A percentile compares a stretch with the other conserved stretches of the same genome.
phyloP scores from a whole-genome alignment of 2,113 vertebrate species.

The rat (Rattus norvegicus) region DNA sequence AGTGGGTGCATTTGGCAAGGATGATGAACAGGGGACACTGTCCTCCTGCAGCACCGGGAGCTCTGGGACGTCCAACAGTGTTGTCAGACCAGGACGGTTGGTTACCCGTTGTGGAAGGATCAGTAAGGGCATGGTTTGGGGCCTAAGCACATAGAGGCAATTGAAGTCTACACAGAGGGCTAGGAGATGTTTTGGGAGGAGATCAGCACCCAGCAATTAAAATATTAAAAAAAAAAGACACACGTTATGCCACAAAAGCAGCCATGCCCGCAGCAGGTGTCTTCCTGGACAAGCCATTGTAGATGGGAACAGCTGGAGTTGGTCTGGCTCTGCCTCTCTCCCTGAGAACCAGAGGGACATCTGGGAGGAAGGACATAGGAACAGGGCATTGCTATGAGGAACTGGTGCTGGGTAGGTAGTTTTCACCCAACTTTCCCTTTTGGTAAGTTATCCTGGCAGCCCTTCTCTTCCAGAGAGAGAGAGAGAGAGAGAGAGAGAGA shows the following conservation, averaged over 20 bases:
- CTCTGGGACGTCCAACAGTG: neutral
- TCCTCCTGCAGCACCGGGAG: neutral
- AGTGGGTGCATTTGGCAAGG: neutral
- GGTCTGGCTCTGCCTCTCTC: neutral
- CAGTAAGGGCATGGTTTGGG: neutral
- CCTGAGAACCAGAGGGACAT: neutral
- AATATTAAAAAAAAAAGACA: neutral
- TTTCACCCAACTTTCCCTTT: neutral
- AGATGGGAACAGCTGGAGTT: neutral
- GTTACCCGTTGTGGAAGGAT: neutral
- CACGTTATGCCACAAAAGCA: neutral
- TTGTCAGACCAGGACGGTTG: neutral
- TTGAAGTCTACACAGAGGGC: neutral
- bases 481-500: too few relatives aligned
- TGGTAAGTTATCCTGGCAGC: neutral
- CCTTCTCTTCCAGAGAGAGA: neutral
- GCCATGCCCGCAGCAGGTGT: neutral
- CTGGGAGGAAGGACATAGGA: neutral
- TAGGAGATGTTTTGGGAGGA: slow-evolving; percentile 7
- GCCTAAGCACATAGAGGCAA: neutral
- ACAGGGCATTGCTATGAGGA: neutral
- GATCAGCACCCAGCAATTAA: neutral
- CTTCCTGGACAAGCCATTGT: neutral
- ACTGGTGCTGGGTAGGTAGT: neutral
- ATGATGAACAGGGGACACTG: neutral